Base-by-base conservation (phyloP, 2,888 invertebrate genomes). In the Scotopteryx bipunctaria region DNA sequence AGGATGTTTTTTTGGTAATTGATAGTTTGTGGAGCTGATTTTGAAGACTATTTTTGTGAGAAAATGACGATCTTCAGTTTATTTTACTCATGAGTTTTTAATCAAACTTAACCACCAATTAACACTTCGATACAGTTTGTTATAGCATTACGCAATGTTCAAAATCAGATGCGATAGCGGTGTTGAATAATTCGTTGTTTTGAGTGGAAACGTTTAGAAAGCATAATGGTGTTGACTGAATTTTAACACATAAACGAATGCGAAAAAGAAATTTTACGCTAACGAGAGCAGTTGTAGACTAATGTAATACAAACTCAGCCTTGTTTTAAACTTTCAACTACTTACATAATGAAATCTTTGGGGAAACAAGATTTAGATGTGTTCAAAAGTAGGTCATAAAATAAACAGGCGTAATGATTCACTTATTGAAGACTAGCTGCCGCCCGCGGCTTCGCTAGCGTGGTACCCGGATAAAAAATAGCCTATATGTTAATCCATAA, bases 101-200 rank as follows among this genome's bases (percentile, higher is more conserved):
- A 27, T 27, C 27, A 9, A 9, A 27, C 27, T 11, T 11, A n/a
- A n/a, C n/a, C n/a, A n/a, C n/a, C n/a, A n/a, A 27, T 9, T 3
- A 9, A 46, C 31, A 41, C 38, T 46, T 43, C 31, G 29, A 57
- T 55, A 41, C 41, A 41, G 29, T 41, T n/a, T 56, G 54, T 46
- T 31, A 36, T 45, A 52, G 52, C 15, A 37, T 57, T 57, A 47
- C 36, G 49, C 46, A 60, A 60, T 29, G 6, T 3, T 19, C n/a
- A n/a, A n/a, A n/a, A n/a, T n/a, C 48, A 13, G 41, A 55, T 51
- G 43, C 48, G 40, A 44, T 47, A 47, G 11, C 13, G 13, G 33
- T 47, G 57, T 38, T 47, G 55, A 51, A 54, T 23, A 37, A 55
- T 37, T 54, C 61, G 56, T 56, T n/a, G 55, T 57, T 57, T 51